phyloP scores from a whole-genome alignment of 2,888 invertebrate genomes.

The Blera fallax region DNA sequence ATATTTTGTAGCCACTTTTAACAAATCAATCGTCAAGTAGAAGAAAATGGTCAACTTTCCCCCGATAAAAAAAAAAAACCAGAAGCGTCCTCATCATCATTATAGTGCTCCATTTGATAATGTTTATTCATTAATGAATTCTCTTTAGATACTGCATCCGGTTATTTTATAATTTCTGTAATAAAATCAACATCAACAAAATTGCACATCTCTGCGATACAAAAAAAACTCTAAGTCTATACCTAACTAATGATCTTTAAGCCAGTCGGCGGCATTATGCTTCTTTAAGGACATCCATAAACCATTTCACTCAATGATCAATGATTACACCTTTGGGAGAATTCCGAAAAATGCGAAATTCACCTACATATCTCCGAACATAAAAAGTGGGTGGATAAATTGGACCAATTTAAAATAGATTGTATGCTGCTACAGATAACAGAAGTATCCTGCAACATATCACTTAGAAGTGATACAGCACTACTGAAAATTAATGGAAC shows the following conservation, averaged over 20 bases:
- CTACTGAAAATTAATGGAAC: constrained; percentile 69
- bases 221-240: background rate
- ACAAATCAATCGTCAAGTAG: too few relatives aligned
- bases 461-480: constrained; percentile 68
- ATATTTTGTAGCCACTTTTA: too few relatives aligned
- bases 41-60: too few relatives aligned
- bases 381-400: constrained; percentile 69
- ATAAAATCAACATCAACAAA: constrained; percentile 26
- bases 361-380: background rate
- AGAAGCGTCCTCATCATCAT: background rate
- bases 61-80: background rate
- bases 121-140: background rate
- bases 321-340: constrained; percentile 58
- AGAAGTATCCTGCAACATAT: constrained; percentile 44
- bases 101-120: background rate
- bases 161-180: constrained; percentile 6
- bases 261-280: constrained; percentile 6
- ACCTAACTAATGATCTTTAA: constrained; percentile 28
- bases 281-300: constrained; percentile 60
- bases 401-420: constrained; percentile 64
- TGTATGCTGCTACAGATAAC: constrained; percentile 36
- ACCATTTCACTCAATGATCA: constrained; percentile 60
- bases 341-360: constrained; percentile 47
- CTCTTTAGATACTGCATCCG: background rate
- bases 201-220: constrained; percentile 20